Percentiles rank a stretch among this genome's conserved stretches.
These are phyloP conservation scores for Emydoidea blandingii DNA, from an alignment of 2,797 vertebrate species.

Conservation along the genomic window DNA sequence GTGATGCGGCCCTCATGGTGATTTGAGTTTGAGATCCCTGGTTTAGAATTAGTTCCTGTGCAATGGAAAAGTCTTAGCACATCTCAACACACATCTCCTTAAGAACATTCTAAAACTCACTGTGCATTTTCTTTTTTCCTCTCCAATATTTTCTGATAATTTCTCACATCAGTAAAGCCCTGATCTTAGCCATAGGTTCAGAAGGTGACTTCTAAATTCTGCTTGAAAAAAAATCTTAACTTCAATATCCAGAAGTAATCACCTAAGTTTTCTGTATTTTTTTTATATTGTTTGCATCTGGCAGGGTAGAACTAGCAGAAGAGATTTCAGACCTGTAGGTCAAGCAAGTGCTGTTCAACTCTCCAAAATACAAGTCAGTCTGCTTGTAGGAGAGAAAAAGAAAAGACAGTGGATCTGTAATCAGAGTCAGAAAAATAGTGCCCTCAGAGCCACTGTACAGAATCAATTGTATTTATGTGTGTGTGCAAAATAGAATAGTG, in stretches of 20 bases:
- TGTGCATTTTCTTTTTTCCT: no score
- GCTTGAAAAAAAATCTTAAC: constrained; percentile 1
- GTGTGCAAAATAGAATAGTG: neutral
- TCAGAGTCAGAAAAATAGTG: neutral
- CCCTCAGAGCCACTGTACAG: neutral
- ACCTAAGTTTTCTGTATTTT: neutral
- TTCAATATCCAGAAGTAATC: constrained; percentile 21
- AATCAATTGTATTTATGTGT: neutral
- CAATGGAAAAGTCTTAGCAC: neutral
- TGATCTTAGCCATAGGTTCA: constrained; percentile 7
- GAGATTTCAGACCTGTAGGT: constrained; percentile 28
- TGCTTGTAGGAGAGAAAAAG: neutral
- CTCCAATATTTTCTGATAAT: constrained; percentile 26
- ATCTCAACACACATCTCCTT: neutral
- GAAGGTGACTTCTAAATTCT: constrained; percentile 42
- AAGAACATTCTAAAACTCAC: neutral
- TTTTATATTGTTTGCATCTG: constrained; percentile 21
- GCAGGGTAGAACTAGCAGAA: neutral
- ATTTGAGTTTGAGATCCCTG: no score
- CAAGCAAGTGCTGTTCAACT: constrained; percentile 38
- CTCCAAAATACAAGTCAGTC: neutral
- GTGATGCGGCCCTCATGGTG: no score
- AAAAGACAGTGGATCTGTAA: neutral
- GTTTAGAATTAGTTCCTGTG: neutral
- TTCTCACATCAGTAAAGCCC: constrained; percentile 14